Base-by-base conservation (phyloP, 2,888 invertebrate genomes). In the Pristionchus mayeri region DNA sequence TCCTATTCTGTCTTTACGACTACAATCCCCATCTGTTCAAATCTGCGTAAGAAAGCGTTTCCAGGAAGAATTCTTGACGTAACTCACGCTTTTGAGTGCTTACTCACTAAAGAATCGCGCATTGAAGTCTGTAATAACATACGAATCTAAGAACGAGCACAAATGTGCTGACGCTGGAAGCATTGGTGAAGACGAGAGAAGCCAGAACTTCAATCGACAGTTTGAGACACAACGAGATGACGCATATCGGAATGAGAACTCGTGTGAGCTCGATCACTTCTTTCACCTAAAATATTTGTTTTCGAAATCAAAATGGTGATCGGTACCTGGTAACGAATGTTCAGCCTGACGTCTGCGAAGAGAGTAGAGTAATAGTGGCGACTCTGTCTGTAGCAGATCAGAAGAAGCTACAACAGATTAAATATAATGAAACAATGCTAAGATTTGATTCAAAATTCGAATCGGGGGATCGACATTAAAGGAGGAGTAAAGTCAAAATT, bases 181-280 rank as follows among this genome's bases (percentile, higher is more conserved):
- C 40, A n/a, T 71, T 40, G 24, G 71, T 71, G 24, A 71, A 71
- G 2, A 71, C 71, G 40, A 40, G 40, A 71, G 37, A 40, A 24
- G 71, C 71, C n/a, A 71, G n/a, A 7, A 71, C 71, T 71, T 71
- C 71, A 24, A 71, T 71, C 11, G 71, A 71, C n/a, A 71, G 24
- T 34, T 71, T 71, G 6, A 71, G 71, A 21, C 40, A 9, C 40
- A 71, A 24, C 30, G 71, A 71, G 40, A 71, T 24, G 13, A 44
- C 24, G 3, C 71, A 21, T 21, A 71, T 40, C 9, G 71, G 71
- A 13, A 71, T 71, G 71, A 71, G 71, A n/a, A 71, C 71, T 21
- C 71, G 71, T 24, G 71, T 71, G 7, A 71, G 24, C 71, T 71
- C 71, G 71, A 71, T 71, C 11, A 71, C 71, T 40, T 71, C 71